Percentiles rank a stretch among this genome's conserved stretches.
Evolutionary conservation across 92 coral and sea anemone species (phyloP).

Genomic region (Hydrozoanthus gracilis): DNA sequence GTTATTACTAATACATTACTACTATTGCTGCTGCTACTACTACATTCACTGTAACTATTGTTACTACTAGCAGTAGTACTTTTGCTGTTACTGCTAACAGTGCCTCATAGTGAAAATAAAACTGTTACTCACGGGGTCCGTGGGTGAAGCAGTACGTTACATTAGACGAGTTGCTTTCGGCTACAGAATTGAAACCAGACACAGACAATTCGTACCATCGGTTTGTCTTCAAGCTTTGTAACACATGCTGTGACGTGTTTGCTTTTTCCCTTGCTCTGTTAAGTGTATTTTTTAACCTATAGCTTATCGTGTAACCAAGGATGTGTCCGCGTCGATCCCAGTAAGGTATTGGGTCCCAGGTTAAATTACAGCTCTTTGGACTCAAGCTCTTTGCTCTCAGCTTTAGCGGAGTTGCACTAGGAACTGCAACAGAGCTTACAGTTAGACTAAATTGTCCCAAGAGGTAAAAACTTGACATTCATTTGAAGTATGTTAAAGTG

Average conservation of each 20-base stretch:
- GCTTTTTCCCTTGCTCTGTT: background rate
- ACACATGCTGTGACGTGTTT: constrained; percentile 3
- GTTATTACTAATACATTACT: too few species aligned
- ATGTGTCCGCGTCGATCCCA: constrained; percentile 14
- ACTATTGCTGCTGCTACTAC: too few species aligned
- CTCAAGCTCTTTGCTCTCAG: background rate
- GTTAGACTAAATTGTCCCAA: background rate
- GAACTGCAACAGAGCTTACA: background rate
- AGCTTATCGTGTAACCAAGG: background rate
- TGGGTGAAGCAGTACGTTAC: constrained; percentile 8
- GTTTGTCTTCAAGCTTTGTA: constrained; percentile 14
- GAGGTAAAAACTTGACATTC: too few species aligned
- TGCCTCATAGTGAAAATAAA: too few species aligned
- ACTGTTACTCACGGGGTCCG: constrained; percentile 23
- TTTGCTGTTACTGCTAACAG: too few species aligned
- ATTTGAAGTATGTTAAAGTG: too few species aligned
- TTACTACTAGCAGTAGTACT: too few species aligned
- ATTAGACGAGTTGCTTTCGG: constrained; percentile 1
- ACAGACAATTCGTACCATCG: constrained; percentile 7
- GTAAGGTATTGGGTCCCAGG: constrained; percentile 13
- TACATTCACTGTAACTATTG: too few species aligned
- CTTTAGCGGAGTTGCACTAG: constrained; percentile 13
- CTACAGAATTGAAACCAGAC: constrained; percentile 25
- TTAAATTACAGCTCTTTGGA: background rate
- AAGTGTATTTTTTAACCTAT: background rate